phyloP scores from a whole-genome alignment of 2,797 vertebrate species.

The Rhinella marina region DNA sequence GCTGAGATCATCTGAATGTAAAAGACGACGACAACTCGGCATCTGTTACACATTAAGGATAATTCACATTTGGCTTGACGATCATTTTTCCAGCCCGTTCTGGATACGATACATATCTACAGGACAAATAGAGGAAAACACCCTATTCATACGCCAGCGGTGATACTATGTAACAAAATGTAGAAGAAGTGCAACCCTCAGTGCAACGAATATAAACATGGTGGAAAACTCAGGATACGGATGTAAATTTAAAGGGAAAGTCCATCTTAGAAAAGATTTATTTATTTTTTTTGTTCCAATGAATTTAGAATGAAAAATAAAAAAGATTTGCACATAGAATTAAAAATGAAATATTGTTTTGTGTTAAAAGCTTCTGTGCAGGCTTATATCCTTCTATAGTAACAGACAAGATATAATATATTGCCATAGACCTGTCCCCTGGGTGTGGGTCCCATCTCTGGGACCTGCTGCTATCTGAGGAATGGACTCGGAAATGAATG shows the following conservation, averaged over 20 bases:
- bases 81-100: constrained; percentile 76
- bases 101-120: constrained; percentile 23
- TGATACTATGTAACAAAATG: background rate
- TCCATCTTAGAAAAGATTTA: background rate
- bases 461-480: too few species aligned
- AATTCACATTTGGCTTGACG: constrained; percentile 74
- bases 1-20: constrained; percentile 79
- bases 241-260: background rate
- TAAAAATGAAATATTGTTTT: background rate
- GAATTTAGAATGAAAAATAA: background rate
- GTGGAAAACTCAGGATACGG: background rate
- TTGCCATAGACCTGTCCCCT: background rate
- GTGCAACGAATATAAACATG: background rate
- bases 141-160: background rate
- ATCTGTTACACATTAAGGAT: constrained; percentile 82
- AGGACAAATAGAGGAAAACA: constrained; percentile 4
- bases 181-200: background rate
- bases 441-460: too few species aligned
- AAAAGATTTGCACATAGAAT: background rate
- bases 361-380: background rate
- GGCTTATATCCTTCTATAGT: background rate
- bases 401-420: background rate
- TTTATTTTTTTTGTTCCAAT: background rate
- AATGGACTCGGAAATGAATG: too few species aligned
- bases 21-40: constrained; percentile 78